A percentile compares a stretch with the other conserved stretches of the same genome.
Evolutionary conservation across 2,797 vertebrate species (phyloP).

Genomic region (Sphenodon punctatus): DNA sequence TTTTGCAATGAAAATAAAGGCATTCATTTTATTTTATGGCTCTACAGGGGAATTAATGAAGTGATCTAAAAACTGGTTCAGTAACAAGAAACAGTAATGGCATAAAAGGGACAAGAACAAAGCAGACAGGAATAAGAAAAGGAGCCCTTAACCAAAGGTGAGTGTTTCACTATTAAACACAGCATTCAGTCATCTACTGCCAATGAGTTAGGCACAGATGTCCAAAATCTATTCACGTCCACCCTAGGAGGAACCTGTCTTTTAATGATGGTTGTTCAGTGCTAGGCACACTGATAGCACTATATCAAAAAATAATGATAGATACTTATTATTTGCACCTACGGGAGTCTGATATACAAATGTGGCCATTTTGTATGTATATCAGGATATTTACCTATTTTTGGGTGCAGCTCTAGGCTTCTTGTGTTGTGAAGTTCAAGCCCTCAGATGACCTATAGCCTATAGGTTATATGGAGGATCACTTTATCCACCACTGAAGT

Average conservation of each 20-base stretch:
- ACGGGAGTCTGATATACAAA: neutral
- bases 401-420: neutral
- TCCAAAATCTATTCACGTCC: no score
- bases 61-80: constrained; percentile 17
- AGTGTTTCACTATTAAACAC: no score
- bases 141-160: neutral
- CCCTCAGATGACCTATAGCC: neutral
- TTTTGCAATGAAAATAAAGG: constrained; percentile 36
- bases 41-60: constrained; percentile 19
- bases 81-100: constrained; percentile 7
- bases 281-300: no score
- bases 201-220: neutral
- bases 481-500: neutral
- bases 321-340: neutral
- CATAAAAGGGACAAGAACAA: neutral
- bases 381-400: no score
- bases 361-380: no score
- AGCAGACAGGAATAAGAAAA: neutral
- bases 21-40: constrained; percentile 40
- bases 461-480: no score
- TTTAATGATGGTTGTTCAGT: neutral
- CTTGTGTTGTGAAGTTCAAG: neutral
- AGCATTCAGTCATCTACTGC: no score
- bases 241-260: no score
- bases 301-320: no score